Conservation (phyloP, 1,140 invertebrate species). For the Anoplolepis gracilipes region DNA sequence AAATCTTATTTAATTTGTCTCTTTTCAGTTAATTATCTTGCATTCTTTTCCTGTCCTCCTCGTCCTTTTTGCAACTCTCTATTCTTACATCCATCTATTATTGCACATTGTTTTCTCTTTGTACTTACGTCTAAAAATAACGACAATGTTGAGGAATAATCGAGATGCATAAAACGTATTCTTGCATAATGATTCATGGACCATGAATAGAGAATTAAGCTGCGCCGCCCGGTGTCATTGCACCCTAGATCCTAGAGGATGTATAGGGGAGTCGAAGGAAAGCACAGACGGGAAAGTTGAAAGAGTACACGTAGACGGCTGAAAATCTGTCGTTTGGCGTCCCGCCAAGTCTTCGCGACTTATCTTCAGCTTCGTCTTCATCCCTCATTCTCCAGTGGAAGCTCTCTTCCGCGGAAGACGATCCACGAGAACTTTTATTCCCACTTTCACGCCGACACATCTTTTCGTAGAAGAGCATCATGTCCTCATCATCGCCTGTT, state of each 20-base stretch:
- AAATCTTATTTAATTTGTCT: neutral
- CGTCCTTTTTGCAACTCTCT: neutral
- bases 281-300: slow-evolving; percentile 71
- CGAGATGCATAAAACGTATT: slow-evolving; percentile 22
- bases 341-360: slow-evolving; percentile 72
- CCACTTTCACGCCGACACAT: neutral
- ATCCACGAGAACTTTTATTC: slow-evolving; percentile 56
- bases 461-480: slow-evolving; percentile 30
- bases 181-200: slow-evolving; percentile 64
- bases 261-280: slow-evolving; percentile 56
- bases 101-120: neutral
- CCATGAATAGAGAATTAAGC: slow-evolving; percentile 73
- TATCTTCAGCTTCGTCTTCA: slow-evolving; percentile 68
- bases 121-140: neutral
- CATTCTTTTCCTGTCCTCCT: neutral
- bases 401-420: slow-evolving; percentile 62
- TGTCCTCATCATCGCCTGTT: slow-evolving; percentile 14
- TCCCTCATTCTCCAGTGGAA: slow-evolving; percentile 63
- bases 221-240: slow-evolving; percentile 65
- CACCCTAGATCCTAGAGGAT: slow-evolving; percentile 73
- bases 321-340: slow-evolving; percentile 74
- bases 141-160: slow-evolving; percentile 53
- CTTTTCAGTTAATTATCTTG: neutral
- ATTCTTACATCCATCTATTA: neutral
- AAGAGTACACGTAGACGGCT: slow-evolving; percentile 76